Evolutionary conservation across 1,140 invertebrate species (phyloP).

Genomic region (Apis cerana): DNA sequence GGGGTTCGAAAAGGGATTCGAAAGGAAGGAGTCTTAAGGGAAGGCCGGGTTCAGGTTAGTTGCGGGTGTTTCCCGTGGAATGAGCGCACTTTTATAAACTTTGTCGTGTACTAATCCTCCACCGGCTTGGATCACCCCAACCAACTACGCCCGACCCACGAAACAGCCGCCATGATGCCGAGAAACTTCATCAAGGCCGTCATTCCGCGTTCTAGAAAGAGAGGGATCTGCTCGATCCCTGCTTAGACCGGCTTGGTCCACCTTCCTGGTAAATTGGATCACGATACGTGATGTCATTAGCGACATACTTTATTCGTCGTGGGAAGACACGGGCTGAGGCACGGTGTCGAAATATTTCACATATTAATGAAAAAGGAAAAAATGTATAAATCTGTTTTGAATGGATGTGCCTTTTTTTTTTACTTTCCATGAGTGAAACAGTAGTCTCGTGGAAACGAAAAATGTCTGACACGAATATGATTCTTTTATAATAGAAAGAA

Average conservation of each 20-base stretch:
- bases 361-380: slow-evolving; percentile 9
- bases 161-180: slow-evolving; percentile 64
- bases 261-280: slow-evolving; percentile 76
- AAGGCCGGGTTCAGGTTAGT: slow-evolving; percentile 65
- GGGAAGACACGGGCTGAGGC: not conserved
- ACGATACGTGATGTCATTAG: slow-evolving; percentile 80
- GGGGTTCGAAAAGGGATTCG: slow-evolving; percentile 42
- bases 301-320: slow-evolving; percentile 73
- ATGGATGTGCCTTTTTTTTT: not conserved
- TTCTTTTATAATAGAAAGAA: not conserved
- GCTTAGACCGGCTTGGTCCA: slow-evolving; percentile 56
- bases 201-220: slow-evolving; percentile 74
- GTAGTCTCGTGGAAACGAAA: not conserved
- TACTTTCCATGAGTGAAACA: not conserved
- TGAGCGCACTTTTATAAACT: slow-evolving; percentile 79
- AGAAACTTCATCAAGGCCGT: slow-evolving; percentile 79
- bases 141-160: slow-evolving; percentile 52
- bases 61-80: slow-evolving; percentile 53
- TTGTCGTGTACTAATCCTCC: slow-evolving; percentile 77
- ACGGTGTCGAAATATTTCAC: not conserved
- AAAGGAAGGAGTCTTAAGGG: slow-evolving; percentile 48
- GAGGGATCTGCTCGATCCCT: slow-evolving; percentile 50
- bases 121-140: slow-evolving; percentile 68
- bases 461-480: not conserved
- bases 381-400: not conserved